Conservation (phyloP, 2,888 invertebrate species). For the Apoderus coryli region DNA sequence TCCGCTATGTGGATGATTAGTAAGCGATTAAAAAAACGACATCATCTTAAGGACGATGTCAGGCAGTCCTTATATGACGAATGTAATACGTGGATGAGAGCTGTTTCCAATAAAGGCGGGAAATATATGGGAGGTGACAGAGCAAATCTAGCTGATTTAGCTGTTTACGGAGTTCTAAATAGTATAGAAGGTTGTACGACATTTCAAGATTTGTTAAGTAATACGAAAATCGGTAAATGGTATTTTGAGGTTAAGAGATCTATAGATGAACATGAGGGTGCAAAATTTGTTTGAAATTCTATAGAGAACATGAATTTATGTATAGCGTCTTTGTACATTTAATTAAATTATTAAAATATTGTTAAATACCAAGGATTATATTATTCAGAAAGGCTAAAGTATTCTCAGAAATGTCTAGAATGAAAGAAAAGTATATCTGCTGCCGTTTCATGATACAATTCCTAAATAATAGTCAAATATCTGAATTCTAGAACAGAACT, state of each 20-base stretch:
- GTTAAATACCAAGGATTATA: too few species aligned
- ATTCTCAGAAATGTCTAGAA: too few species aligned
- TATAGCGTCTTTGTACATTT: too few species aligned
- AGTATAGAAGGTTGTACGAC: constrained; percentile 90
- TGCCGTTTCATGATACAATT: too few species aligned
- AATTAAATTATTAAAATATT: too few species aligned
- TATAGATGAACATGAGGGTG: constrained; percentile 45
- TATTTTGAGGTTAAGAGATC: constrained; percentile 57
- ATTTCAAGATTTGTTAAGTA: constrained; percentile 61
- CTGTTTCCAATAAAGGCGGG: constrained; percentile 47
- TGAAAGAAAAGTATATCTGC: too few species aligned
- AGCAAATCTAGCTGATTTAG: constrained; percentile 86
- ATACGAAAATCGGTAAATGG: constrained; percentile 68
- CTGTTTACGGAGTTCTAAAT: constrained; percentile 78
- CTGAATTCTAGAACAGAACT: too few species aligned
- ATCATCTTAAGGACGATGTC: constrained; percentile 77
- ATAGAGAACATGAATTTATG: too few species aligned
- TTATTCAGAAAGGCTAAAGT: too few species aligned
- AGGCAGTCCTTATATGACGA: constrained; percentile 82
- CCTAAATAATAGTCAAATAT: too few species aligned
- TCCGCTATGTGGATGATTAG: constrained; percentile 87
- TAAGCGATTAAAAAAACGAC: constrained; percentile 74
- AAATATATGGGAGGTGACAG: constrained; percentile 73
- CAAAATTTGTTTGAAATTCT: constrained; percentile 22
- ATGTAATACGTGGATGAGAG: constrained; percentile 63